These are phyloP conservation scores for Crepidodera aurea DNA, from an alignment of 2,888 invertebrate genomes.

Conservation along the genomic window DNA sequence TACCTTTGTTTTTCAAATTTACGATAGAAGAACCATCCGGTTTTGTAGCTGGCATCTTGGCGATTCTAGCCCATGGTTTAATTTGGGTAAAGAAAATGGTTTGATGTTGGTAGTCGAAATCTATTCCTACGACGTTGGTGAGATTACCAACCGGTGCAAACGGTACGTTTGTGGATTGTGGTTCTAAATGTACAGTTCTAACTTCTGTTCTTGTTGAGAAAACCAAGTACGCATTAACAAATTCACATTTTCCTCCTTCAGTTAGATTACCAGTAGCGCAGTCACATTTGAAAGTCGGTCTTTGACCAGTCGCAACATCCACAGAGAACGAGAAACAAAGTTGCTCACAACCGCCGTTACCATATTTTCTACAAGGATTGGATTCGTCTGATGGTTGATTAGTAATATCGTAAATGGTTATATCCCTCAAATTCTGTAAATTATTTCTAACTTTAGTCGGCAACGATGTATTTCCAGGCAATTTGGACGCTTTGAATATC, in stretches of 20 bases:
- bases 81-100: slow-evolving; percentile 93
- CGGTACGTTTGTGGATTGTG: slow-evolving; percentile 80
- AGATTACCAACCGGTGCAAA: slow-evolving; percentile 86
- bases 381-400: slow-evolving; percentile 86
- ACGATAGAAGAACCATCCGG: slow-evolving; percentile 71
- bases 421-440: slow-evolving; percentile 85
- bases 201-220: slow-evolving; percentile 96
- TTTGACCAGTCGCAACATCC: slow-evolving; percentile 63
- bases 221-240: slow-evolving; percentile 88
- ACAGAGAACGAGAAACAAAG: slow-evolving; percentile 93
- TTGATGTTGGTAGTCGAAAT: slow-evolving; percentile 91
- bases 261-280: slow-evolving; percentile 88
- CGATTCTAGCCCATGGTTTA: slow-evolving; percentile 88
- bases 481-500: slow-evolving; percentile 81
- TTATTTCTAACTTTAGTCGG: slow-evolving; percentile 82
- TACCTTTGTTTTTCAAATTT: slow-evolving; percentile 78
- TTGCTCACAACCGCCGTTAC: slow-evolving; percentile 90
- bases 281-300: slow-evolving; percentile 77
- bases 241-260: slow-evolving; percentile 75
- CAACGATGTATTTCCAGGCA: slow-evolving; percentile 74
- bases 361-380: slow-evolving; percentile 80
- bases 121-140: slow-evolving; percentile 93
- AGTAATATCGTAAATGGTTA: slow-evolving; percentile 88
- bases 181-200: slow-evolving; percentile 87
- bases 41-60: slow-evolving; percentile 77